phyloP scores from a whole-genome alignment of 2,888 invertebrate species.

The Mystacides longicornis region DNA sequence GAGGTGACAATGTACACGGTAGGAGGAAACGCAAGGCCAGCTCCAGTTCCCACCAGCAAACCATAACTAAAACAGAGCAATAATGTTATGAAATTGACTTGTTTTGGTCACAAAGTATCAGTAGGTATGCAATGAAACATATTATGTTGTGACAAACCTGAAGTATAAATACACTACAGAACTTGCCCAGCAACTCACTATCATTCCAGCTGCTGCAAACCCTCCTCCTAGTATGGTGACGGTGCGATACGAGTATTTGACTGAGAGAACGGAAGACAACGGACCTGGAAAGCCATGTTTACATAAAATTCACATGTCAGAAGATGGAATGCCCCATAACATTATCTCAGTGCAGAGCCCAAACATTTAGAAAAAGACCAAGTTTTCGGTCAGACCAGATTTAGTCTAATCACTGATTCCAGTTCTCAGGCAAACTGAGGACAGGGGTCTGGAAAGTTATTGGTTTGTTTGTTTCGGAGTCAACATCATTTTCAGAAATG shows the following conservation, averaged over 20 bases:
- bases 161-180: slow-evolving; percentile 73
- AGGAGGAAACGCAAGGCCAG: slow-evolving; percentile 80
- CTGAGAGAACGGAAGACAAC: slow-evolving; percentile 74
- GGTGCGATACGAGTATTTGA: slow-evolving; percentile 75
- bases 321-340: too few species aligned
- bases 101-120: not conserved
- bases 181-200: slow-evolving; percentile 71
- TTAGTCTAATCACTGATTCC: too few species aligned
- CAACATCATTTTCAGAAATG: too few species aligned
- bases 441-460: too few species aligned
- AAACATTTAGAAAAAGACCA: too few species aligned
- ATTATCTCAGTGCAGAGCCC: too few species aligned
- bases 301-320: too few species aligned
- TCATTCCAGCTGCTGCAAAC: slow-evolving; percentile 77
- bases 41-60: slow-evolving; percentile 73
- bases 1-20: slow-evolving; percentile 86
- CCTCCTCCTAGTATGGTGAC: slow-evolving; percentile 78
- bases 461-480: too few species aligned
- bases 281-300: slow-evolving; percentile 68
- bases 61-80: slow-evolving; percentile 59
- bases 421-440: too few species aligned
- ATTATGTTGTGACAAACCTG: slow-evolving; percentile 47
- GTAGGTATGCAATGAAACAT: not conserved
- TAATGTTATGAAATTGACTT: not conserved
- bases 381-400: not conserved